Percentiles rank a stretch among this genome's conserved stretches.
Evolutionary conservation across 2,888 invertebrate species (phyloP).

Genomic region (Drosophila mettleri): DNA sequence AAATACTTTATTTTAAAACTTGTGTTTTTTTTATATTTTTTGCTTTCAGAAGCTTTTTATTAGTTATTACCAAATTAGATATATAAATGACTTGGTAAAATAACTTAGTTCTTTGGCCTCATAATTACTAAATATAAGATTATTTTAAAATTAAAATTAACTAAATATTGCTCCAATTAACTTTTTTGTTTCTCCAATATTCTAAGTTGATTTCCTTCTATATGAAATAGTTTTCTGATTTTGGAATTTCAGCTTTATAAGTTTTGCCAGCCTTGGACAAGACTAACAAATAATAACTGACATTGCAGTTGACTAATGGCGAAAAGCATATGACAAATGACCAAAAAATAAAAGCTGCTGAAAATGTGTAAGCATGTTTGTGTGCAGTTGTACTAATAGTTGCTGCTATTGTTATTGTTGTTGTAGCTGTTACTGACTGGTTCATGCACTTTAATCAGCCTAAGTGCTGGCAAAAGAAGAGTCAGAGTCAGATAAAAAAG

Average conservation of each 20-base stretch:
- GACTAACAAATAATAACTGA: conserved; percentile 40
- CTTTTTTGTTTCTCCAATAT: too few species aligned
- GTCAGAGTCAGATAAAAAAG: conserved; percentile 4
- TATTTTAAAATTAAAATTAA: too few species aligned
- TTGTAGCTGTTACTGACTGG: conserved; percentile 39
- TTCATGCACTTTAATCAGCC: conserved; percentile 76
- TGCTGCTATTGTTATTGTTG: conserved; percentile 24
- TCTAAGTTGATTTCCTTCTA: too few species aligned
- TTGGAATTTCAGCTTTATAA: not conserved
- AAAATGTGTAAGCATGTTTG: conserved; percentile 3
- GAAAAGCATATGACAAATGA: conserved; percentile 46
- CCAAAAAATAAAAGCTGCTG: conserved; percentile 28
- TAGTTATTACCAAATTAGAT: too few species aligned
- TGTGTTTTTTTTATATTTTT: too few species aligned
- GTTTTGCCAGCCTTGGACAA: conserved; percentile 23
- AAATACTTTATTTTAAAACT: too few species aligned
- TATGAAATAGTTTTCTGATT: not conserved
- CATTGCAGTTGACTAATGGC: conserved; percentile 59
- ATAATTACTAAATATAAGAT: too few species aligned
- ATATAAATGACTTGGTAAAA: too few species aligned
- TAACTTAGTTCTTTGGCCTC: too few species aligned
- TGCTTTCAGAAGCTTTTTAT: too few species aligned
- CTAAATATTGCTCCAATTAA: too few species aligned
- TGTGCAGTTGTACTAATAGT: conserved; percentile 30
- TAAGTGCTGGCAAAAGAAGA: conserved; percentile 59